A percentile compares a stretch with the other conserved stretches of the same genome.
Evolutionary conservation across 2,888 invertebrate genomes (phyloP).

Genomic region (Cistogaster globosa): DNA sequence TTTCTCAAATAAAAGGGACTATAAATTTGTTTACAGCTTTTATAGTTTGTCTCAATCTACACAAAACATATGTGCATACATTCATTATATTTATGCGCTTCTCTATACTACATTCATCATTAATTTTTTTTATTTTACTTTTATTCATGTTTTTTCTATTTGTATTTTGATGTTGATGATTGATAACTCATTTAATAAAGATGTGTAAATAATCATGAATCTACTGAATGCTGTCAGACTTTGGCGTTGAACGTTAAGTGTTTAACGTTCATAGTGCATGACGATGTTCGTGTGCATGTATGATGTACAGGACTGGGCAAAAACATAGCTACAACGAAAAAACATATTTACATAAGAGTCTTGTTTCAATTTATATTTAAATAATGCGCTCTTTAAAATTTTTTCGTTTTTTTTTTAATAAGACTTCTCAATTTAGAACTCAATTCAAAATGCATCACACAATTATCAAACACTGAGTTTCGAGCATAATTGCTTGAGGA

Average conservation of each 20-base stretch:
- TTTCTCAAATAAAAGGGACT: conserved; percentile 25
- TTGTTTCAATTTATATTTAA: too few species aligned
- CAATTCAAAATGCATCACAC: too few species aligned
- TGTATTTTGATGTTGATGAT: conserved; percentile 59
- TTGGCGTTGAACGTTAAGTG: conserved; percentile 23
- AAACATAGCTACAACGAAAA: too few species aligned
- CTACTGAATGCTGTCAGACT: conserved; percentile 30
- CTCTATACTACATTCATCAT: conserved; percentile 12
- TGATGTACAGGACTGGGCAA: not conserved
- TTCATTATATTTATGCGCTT: conserved; percentile 2
- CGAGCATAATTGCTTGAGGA: too few species aligned
- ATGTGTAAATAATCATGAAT: conserved; percentile 58
- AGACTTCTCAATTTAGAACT: too few species aligned
- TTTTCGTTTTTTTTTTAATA: too few species aligned
- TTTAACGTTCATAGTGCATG: conserved; percentile 37
- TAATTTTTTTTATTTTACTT: not conserved
- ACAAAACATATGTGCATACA: not conserved
- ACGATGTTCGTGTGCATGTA: not conserved
- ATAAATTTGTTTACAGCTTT: conserved; percentile 40
- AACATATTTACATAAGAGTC: too few species aligned
- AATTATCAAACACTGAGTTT: too few species aligned
- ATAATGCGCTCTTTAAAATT: too few species aligned
- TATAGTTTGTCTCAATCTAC: not conserved
- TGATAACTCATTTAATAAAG: conserved; percentile 69
- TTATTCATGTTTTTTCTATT: conserved; percentile 31